Percentiles rank a stretch among this genome's conserved stretches.
phyloP scores from a whole-genome alignment of 23 tunicate species.

The Ascidia mentula region DNA sequence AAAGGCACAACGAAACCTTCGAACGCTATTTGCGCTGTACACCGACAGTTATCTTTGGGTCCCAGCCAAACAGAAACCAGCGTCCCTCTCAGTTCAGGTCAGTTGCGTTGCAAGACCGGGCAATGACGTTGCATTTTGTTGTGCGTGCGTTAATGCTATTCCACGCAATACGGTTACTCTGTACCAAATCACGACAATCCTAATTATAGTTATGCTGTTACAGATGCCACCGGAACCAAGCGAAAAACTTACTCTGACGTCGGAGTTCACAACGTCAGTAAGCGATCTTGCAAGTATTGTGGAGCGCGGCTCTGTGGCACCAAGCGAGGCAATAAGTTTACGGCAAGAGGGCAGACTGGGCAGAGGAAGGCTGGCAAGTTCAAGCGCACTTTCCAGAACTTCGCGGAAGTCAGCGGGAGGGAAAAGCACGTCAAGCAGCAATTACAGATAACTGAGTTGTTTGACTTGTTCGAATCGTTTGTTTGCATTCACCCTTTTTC shows the following conservation, averaged over 20 bases:
- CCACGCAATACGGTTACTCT: too few relatives aligned
- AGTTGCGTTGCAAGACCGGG: too few relatives aligned
- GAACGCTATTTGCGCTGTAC: conserved; percentile 76
- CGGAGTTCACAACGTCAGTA: conserved; percentile 57
- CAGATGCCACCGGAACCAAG: conserved; percentile 11
- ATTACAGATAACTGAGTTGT: neutral
- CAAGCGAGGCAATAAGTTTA: conserved; percentile 33
- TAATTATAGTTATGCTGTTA: neutral
- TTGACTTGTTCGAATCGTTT: neutral
- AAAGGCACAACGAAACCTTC: conserved; percentile 40
- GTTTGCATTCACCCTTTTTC: neutral
- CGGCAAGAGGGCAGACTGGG: neutral
- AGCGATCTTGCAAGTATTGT: conserved; percentile 75
- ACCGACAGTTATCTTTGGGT: conserved; percentile 86
- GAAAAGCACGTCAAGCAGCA: conserved; percentile 31
- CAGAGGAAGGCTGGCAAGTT: conserved; percentile 40
- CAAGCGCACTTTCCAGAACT: conserved; percentile 47
- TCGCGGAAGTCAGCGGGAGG: conserved; percentile 52
- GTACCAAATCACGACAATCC: neutral
- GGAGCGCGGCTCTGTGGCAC: conserved; percentile 43
- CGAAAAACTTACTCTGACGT: conserved; percentile 55
- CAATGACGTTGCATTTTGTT: too few relatives aligned
- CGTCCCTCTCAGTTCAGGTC: conserved; percentile 55
- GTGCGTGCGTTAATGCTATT: neutral
- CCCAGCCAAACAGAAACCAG: conserved; percentile 29